Evolutionary conservation across 92 coral and sea anemone species (phyloP).

Genomic region (Umimayanthus kanabou): DNA sequence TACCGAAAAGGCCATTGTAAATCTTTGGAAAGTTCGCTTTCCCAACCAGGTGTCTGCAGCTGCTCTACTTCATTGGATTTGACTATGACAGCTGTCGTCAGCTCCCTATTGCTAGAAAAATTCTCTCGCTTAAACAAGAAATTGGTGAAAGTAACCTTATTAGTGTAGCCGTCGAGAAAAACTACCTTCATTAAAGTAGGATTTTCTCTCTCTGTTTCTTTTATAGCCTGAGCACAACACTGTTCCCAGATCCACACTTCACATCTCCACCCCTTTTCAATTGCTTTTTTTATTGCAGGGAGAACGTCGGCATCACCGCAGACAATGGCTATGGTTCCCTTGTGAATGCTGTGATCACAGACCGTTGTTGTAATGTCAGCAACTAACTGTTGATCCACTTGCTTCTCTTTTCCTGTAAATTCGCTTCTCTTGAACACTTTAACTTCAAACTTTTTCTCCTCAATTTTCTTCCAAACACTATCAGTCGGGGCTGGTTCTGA

Average conservation of each 20-base stretch:
- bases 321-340: slow-evolving; percentile 48
- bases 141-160: slow-evolving; percentile 32
- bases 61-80: neutral
- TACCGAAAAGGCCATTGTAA: slow-evolving; percentile 46
- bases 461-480: slow-evolving; percentile 46
- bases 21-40: slow-evolving; percentile 24
- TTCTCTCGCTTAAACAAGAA: neutral
- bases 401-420: slow-evolving; percentile 45
- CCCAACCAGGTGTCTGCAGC: slow-evolving; percentile 26
- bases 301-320: slow-evolving; percentile 63
- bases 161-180: slow-evolving; percentile 15
- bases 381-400: slow-evolving; percentile 57
- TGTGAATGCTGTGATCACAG: slow-evolving; percentile 23
- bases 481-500: slow-evolving; percentile 59
- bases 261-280: slow-evolving; percentile 38
- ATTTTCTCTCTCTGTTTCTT: neutral
- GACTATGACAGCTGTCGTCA: slow-evolving; percentile 40
- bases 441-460: slow-evolving; percentile 25
- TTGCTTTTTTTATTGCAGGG: slow-evolving; percentile 45
- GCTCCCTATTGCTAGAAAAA: neutral
- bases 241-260: slow-evolving; percentile 61
- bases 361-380: slow-evolving; percentile 47
- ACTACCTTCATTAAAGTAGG: neutral
- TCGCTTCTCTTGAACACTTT: slow-evolving; percentile 13
- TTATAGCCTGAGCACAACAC: slow-evolving; percentile 24